phyloP scores from a whole-genome alignment of 2,113 vertebrate species.

The Pelusios castaneus region DNA sequence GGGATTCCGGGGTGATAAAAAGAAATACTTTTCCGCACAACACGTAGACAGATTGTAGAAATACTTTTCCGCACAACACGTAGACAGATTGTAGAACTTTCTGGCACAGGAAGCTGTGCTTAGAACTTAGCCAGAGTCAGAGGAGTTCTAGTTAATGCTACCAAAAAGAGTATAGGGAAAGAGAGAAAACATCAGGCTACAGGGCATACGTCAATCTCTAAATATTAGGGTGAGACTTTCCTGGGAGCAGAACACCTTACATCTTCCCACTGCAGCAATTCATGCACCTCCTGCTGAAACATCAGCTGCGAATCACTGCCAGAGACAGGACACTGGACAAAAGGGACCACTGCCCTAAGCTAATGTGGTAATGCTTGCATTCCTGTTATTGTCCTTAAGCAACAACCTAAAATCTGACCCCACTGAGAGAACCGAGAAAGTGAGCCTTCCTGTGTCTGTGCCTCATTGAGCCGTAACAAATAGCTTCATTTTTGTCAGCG shows the following conservation, averaged over 20 bases:
- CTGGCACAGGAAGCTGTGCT: background rate
- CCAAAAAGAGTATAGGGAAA: background rate
- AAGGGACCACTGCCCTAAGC: background rate
- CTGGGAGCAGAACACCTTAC: background rate
- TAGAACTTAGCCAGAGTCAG: background rate
- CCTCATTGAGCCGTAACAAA: background rate
- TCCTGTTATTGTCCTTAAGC: background rate
- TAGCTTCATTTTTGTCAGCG: background rate
- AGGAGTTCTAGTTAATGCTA: background rate
- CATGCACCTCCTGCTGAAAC: background rate
- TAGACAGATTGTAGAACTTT: background rate
- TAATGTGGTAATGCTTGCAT: background rate
- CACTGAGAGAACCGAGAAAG: background rate
- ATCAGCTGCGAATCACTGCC: background rate
- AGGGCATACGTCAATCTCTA: background rate
- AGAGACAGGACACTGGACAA: background rate
- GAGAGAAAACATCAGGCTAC: background rate
- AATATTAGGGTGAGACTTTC: background rate
- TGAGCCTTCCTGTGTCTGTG: background rate
- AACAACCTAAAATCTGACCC: background rate
- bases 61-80: fast-evolving
- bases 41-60: background rate
- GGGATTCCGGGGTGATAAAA: background rate
- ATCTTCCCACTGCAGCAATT: background rate
- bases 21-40: background rate